Conservation (phyloP, 2,888 invertebrate species). For the Ormia ochracea region DNA sequence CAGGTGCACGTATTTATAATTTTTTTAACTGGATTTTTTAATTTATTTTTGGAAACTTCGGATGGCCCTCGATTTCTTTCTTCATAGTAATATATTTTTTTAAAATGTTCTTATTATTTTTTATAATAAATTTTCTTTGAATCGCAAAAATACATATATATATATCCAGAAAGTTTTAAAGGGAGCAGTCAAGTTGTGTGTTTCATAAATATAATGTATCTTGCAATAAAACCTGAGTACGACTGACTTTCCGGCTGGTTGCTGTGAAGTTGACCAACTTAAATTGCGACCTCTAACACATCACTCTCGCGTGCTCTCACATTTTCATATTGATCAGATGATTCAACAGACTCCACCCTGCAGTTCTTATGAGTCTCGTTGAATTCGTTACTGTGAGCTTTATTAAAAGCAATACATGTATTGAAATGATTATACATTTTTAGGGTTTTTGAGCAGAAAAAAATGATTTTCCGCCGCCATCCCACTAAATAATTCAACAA, state of each 20-base stretch:
- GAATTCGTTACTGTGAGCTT: not conserved
- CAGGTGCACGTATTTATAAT: not conserved
- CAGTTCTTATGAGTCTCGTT: not conserved
- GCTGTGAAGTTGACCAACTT: slow-evolving; percentile 55
- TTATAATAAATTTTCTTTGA: not conserved
- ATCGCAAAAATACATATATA: not conserved
- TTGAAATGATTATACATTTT: no score
- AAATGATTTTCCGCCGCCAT: no score
- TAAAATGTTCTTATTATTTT: not conserved
- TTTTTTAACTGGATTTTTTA: slow-evolving; percentile 24
- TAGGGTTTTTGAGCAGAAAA: no score
- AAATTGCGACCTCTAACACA: slow-evolving; percentile 57
- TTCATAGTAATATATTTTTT: slow-evolving; percentile 18
- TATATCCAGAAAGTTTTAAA: slow-evolving; percentile 10
- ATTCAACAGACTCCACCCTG: slow-evolving; percentile 3
- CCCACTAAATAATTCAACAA: no score
- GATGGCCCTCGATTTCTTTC: slow-evolving; percentile 20
- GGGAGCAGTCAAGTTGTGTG: slow-evolving; percentile 21
- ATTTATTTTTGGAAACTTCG: slow-evolving; percentile 4
- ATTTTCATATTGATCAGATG: slow-evolving; percentile 32
- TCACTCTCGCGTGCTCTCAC: slow-evolving; percentile 44
- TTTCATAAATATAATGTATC: slow-evolving; percentile 38
- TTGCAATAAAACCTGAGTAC: slow-evolving; percentile 46
- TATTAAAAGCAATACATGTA: no score
- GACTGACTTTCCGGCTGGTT: slow-evolving; percentile 39